These are phyloP conservation scores for Acromyrmex charruanus DNA, from an alignment of 1,140 invertebrate genomes.

Conservation along the genomic window DNA sequence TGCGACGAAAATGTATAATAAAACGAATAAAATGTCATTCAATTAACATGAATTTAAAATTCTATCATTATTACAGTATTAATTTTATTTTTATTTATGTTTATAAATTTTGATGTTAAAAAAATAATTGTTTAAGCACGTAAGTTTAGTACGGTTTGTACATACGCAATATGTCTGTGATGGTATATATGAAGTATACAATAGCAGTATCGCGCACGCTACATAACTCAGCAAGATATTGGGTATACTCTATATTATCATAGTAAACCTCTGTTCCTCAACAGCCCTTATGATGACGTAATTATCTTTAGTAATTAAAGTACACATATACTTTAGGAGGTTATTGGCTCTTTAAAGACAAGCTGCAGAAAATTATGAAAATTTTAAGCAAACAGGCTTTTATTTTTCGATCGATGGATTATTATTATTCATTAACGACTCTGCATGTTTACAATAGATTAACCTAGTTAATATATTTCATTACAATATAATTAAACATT, in stretches of 20 bases:
- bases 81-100: slow-evolving; percentile 5
- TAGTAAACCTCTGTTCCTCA: slow-evolving; percentile 75
- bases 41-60: background rate
- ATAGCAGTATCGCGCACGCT: slow-evolving; percentile 52
- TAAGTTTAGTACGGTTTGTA: background rate
- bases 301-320: slow-evolving; percentile 78
- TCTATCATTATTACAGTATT: background rate
- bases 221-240: slow-evolving; percentile 74
- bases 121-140: background rate
- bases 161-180: slow-evolving; percentile 15
- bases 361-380: slow-evolving; percentile 68
- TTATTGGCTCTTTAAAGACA: slow-evolving; percentile 72
- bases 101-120: background rate
- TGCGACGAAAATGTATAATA: background rate
- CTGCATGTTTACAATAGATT: slow-evolving; percentile 21
- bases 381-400: slow-evolving; percentile 61
- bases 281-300: slow-evolving; percentile 71
- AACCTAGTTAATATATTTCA: background rate
- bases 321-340: slow-evolving; percentile 69
- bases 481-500: background rate
- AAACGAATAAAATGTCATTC: background rate
- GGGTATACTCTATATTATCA: slow-evolving; percentile 74
- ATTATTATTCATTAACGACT: slow-evolving; percentile 20
- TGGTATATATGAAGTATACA: slow-evolving; percentile 12
- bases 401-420: slow-evolving; percentile 37